phyloP scores from a whole-genome alignment of 2,888 invertebrate genomes.

The Bembecia ichneumoniformis region DNA sequence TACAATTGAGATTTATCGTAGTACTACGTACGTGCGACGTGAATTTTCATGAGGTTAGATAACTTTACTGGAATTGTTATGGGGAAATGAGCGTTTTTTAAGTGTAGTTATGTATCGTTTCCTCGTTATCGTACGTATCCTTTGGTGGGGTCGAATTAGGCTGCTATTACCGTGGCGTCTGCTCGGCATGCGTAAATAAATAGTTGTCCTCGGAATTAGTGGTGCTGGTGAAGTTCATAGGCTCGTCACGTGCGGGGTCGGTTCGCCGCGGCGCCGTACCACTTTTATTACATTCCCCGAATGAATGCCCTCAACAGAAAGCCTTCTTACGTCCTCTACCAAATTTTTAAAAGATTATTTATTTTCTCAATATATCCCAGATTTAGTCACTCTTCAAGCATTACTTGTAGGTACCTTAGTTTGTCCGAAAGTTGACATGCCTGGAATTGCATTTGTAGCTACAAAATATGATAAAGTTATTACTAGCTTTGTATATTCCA shows the following conservation, averaged over 20 bases:
- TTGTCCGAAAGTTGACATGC: too few species aligned
- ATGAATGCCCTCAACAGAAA: constrained; percentile 43
- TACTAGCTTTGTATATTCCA: too few species aligned
- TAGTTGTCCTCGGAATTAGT: constrained; percentile 34
- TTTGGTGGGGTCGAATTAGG: constrained; percentile 26
- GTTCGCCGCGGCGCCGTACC: constrained; percentile 32
- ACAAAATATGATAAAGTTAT: too few species aligned
- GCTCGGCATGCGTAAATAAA: constrained; percentile 45
- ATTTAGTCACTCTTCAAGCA: too few species aligned
- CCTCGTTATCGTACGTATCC: not conserved
- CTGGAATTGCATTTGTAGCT: too few species aligned
- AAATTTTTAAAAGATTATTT: too few species aligned
- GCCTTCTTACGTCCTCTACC: constrained; percentile 15
- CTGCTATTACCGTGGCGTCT: constrained; percentile 28
- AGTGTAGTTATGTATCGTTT: not conserved
- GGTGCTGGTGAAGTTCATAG: constrained; percentile 25
- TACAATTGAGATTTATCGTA: not conserved
- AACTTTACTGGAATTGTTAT: not conserved
- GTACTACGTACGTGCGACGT: not conserved
- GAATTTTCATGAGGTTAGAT: not conserved
- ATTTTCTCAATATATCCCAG: too few species aligned
- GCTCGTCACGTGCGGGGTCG: constrained; percentile 48
- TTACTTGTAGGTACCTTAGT: too few species aligned
- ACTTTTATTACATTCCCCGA: constrained; percentile 62
- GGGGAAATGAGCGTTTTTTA: not conserved